Conservation (phyloP, 1,140 invertebrate species). For the Drosophila burlai region DNA sequence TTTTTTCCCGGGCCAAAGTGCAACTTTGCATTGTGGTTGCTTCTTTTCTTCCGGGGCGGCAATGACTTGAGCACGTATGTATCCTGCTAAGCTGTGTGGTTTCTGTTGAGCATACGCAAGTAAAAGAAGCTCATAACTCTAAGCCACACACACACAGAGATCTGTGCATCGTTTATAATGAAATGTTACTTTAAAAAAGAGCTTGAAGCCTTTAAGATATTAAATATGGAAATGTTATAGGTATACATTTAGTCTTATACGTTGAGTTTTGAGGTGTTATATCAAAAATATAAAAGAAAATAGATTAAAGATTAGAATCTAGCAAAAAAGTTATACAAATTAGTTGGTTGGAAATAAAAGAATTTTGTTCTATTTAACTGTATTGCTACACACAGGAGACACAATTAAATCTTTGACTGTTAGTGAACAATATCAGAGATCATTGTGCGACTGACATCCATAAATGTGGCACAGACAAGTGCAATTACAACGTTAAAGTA, state of each 20-base stretch:
- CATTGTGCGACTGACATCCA: not conserved
- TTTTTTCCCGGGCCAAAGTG: conserved; percentile 35
- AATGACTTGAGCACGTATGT: conserved; percentile 9
- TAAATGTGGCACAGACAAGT: not conserved
- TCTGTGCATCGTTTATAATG: not conserved
- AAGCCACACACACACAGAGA: not conserved
- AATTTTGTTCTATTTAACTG: too few species aligned
- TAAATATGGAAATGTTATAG: fast-evolving
- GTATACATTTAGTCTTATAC: not conserved
- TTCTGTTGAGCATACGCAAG: not conserved
- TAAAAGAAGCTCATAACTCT: conserved; percentile 3
- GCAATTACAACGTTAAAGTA: conserved; percentile 27
- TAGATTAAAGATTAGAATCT: too few species aligned
- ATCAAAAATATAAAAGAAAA: not conserved
- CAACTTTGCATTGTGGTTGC: conserved; percentile 21
- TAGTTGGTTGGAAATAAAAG: not conserved
- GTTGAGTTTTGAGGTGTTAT: not conserved
- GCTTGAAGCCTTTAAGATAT: too few species aligned
- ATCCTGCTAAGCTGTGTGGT: not conserved
- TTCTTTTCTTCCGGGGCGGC: conserved; percentile 8
- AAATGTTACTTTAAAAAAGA: not conserved
- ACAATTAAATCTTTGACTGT: not conserved
- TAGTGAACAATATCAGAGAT: not conserved
- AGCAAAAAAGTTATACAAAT: not conserved
- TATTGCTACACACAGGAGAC: not conserved